phyloP scores from a whole-genome alignment of 1,140 invertebrate species.

The Plutomurus gul region DNA sequence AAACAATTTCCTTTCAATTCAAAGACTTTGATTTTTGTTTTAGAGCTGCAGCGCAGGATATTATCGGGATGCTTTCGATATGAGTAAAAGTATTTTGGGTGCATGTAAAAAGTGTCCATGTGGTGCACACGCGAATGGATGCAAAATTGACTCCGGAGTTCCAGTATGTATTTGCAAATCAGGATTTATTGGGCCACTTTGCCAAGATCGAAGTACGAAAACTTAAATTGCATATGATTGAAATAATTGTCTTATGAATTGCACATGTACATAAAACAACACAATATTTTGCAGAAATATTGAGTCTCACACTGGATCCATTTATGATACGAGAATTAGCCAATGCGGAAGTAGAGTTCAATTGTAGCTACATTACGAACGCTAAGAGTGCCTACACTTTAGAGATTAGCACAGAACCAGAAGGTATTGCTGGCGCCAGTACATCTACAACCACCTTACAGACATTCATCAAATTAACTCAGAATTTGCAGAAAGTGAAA shows the following conservation, averaged over 20 bases:
- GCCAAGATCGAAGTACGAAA: not conserved
- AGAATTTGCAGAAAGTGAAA: not conserved
- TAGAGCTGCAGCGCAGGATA: slow-evolving; percentile 11
- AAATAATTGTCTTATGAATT: not conserved
- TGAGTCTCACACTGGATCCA: not conserved
- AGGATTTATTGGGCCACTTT: not conserved
- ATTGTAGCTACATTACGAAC: not conserved
- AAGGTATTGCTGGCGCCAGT: not conserved
- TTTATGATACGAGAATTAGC: not conserved
- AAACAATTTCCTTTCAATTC: not conserved
- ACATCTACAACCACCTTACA: not conserved
- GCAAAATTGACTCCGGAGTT: not conserved
- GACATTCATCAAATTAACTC: not conserved
- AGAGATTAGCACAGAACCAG: not conserved
- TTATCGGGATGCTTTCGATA: slow-evolving; percentile 2
- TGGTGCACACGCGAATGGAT: not conserved
- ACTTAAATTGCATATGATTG: not conserved
- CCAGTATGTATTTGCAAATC: not conserved
- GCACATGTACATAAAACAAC: not conserved
- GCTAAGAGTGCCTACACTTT: not conserved
- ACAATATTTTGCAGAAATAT: not conserved
- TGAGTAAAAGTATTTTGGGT: slow-evolving; percentile 1
- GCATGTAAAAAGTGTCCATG: slow-evolving; percentile 30
- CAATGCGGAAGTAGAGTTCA: not conserved
- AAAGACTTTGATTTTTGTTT: not conserved